Conservation (phyloP, 2,888 invertebrate genomes). For the Aphodius sticticus region DNA sequence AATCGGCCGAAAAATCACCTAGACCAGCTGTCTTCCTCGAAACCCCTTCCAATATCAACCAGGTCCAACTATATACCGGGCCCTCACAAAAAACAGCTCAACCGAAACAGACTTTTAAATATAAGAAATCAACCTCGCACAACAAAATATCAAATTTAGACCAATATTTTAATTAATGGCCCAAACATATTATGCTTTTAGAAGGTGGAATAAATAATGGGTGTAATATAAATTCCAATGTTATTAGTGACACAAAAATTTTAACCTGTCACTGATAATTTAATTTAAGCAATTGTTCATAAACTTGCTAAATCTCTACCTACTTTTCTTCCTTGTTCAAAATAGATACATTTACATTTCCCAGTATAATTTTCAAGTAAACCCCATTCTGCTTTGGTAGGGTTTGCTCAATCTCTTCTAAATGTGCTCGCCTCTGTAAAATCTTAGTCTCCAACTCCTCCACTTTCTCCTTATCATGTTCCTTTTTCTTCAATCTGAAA, state of each 20-base stretch:
- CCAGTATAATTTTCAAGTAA: conserved; percentile 94
- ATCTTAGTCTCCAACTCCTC: conserved; percentile 78
- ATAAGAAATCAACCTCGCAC: too few relatives aligned
- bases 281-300: background rate
- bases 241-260: background rate
- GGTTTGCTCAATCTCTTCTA: conserved; percentile 92
- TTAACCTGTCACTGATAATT: too few relatives aligned
- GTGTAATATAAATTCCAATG: background rate
- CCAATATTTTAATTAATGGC: too few relatives aligned
- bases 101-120: too few relatives aligned
- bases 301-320: conserved; percentile 55
- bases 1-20: too few relatives aligned
- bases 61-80: too few relatives aligned
- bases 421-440: conserved; percentile 82
- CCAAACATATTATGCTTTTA: too few relatives aligned
- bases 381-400: conserved; percentile 92
- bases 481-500: conserved; percentile 52
- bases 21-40: too few relatives aligned
- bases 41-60: too few relatives aligned
- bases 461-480: conserved; percentile 65
- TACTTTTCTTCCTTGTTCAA: conserved; percentile 96
- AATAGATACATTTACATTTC: conserved; percentile 97
- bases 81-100: too few relatives aligned
- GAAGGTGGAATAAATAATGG: too few relatives aligned
- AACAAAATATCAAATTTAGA: too few relatives aligned